Base-by-base conservation (phyloP, 2,888 invertebrate genomes). In the Limenitis arthemis region DNA sequence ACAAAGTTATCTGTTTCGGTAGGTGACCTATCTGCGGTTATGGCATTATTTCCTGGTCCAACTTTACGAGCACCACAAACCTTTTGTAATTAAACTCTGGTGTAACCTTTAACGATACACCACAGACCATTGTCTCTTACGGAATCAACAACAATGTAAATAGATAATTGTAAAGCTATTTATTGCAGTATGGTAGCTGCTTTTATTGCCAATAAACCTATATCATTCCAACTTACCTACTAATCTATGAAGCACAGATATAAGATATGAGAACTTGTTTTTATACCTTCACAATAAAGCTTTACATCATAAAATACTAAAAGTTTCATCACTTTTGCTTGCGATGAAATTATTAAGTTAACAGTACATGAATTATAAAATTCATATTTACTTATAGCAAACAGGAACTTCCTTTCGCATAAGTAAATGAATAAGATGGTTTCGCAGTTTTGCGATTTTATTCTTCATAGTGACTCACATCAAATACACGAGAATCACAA, bases 21-120 rank as follows among this genome's bases (percentile, higher is more conserved):
- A 64, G 61, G 59, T 79, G 77, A 77, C 79, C 79, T 68, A 76
- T 67, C 77, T 83, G 84, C 69, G 84, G 84, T 85, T 75, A 67
- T 60, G 66, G 68, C 73, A 74, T 80, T 74, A 83, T 81, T 78
- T 79, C 82, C 79, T 77, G 73, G 67, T 70, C 69, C 64, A 53
- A 49, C 44, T 69, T 67, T 68, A 69, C 60, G 60, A 60, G 40
- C 47, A 59, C 65, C 65, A 67, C 79, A 77, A 71, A 64, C 68
- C 72, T 68, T 65, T 52, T 61, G 77, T 75, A 82, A 82, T 82
- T 82, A 82, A 82, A 76, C 72, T 67, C 75, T 58, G 78, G 67
- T 73, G 75, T 75, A 73, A 74, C 72, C 68, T 73, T 77, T 76
- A 74, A 76, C 73, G 73, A 73, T 75, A 72, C 68, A 66, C 75